Evolutionary conservation across 2,797 vertebrate species (phyloP).

Genomic region (Mycteria americana): DNA sequence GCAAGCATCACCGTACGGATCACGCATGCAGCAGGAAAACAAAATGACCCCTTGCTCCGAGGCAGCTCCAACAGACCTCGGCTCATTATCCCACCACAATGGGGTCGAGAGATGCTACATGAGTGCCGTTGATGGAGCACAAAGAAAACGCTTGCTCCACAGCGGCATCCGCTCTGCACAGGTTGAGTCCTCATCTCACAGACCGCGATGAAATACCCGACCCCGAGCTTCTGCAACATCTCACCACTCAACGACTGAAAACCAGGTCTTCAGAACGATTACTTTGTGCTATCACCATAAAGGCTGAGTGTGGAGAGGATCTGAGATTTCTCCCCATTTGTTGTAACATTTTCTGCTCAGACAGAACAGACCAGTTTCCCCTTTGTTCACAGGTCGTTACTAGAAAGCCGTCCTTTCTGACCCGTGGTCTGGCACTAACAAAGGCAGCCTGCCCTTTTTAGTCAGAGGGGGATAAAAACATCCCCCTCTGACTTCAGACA

Average conservation of each 20-base stretch:
- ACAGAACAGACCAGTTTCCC: neutral
- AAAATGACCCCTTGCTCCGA: neutral
- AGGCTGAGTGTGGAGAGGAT: neutral
- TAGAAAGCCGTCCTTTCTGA: neutral
- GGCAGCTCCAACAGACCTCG: neutral
- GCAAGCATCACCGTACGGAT: accelerated
- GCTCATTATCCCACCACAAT: neutral
- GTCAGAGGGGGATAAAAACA: neutral
- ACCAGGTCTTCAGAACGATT: neutral
- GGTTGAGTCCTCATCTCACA: neutral
- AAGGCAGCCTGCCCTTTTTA: neutral
- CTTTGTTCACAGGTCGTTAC: neutral
- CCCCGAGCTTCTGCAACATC: neutral
- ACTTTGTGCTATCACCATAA: accelerated
- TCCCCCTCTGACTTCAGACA: neutral
- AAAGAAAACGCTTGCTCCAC: neutral
- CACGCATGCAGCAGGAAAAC: accelerated
- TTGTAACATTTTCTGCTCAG: neutral
- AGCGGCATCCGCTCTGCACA: neutral
- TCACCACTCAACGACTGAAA: neutral
- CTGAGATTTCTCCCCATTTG: neutral
- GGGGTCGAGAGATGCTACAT: neutral
- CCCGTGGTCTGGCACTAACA: neutral
- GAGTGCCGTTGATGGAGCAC: neutral
- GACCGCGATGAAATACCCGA: accelerated